Percentiles rank a stretch among this genome's conserved stretches.
phyloP scores from a whole-genome alignment of 2,888 invertebrate genomes.

The Schizotus pectinicornis region DNA sequence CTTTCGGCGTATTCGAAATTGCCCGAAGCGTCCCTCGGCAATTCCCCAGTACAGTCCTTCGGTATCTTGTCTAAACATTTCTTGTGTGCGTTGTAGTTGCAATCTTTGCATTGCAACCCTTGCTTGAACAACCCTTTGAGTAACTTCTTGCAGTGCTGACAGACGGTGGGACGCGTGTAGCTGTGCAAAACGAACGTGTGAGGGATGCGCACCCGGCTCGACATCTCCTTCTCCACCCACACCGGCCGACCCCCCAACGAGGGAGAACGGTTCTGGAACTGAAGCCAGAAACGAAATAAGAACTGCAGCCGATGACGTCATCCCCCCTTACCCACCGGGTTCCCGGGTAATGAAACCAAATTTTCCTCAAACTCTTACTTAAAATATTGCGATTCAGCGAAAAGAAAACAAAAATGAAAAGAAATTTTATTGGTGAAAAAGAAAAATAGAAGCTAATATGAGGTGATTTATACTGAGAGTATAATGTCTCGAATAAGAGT shows the following conservation, averaged over 20 bases:
- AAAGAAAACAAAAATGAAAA: too few relatives aligned
- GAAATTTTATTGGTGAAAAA: too few relatives aligned
- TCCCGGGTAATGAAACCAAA: too few relatives aligned
- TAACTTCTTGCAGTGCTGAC: slow-evolving; percentile 94
- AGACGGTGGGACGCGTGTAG: slow-evolving; percentile 96
- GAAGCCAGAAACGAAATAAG: slow-evolving; percentile 22
- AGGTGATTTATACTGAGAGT: too few relatives aligned
- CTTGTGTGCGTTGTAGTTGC: slow-evolving; percentile 95
- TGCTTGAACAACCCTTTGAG: slow-evolving; percentile 95
- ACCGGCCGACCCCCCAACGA: slow-evolving; percentile 72
- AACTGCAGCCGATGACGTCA: too few relatives aligned
- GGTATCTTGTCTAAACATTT: slow-evolving; percentile 91
- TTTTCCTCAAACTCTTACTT: too few relatives aligned
- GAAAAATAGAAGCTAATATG: too few relatives aligned
- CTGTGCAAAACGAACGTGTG: slow-evolving; percentile 97
- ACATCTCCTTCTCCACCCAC: slow-evolving; percentile 76
- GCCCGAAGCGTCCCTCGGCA: slow-evolving; percentile 63
- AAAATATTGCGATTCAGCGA: too few relatives aligned
- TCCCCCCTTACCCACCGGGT: too few relatives aligned
- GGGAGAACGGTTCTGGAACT: slow-evolving; percentile 68
- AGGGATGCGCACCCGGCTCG: slow-evolving; percentile 75
- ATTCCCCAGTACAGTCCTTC: slow-evolving; percentile 87
- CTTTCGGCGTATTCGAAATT: slow-evolving; percentile 62
- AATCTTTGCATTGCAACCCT: slow-evolving; percentile 96
- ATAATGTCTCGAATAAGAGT: too few relatives aligned